A percentile compares a stretch with the other conserved stretches of the same genome.
Evolutionary conservation across 2,888 invertebrate species (phyloP).

Genomic region (Nudaria mundana): DNA sequence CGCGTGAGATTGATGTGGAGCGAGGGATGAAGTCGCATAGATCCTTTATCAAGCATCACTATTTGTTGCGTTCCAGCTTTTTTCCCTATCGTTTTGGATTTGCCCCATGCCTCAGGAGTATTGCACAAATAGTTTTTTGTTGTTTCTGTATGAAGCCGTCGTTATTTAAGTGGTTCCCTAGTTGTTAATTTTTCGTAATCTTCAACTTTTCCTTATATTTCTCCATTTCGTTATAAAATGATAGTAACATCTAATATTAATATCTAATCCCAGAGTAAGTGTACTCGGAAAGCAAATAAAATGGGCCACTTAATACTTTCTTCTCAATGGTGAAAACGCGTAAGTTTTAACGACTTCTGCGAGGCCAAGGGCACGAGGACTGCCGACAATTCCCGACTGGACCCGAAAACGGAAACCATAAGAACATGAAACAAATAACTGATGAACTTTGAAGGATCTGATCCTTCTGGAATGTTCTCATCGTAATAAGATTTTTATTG

Average conservation of each 20-base stretch:
- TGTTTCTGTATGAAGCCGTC: too few species aligned
- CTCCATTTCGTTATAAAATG: too few species aligned
- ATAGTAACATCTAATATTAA: too few species aligned
- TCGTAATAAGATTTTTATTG: conserved; percentile 31
- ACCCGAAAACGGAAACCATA: conserved; percentile 17
- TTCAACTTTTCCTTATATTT: too few species aligned
- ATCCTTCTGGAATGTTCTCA: conserved; percentile 17
- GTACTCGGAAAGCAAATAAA: too few species aligned
- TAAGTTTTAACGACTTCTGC: conserved; percentile 27
- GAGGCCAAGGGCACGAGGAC: conserved; percentile 21
- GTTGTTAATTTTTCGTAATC: too few species aligned
- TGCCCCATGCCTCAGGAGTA: background rate
- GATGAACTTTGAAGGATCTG: conserved; percentile 21
- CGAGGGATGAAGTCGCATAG: conserved; percentile 12
- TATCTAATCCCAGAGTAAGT: too few species aligned
- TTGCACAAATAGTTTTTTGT: too few species aligned
- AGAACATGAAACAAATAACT: conserved; percentile 16
- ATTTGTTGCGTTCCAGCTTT: background rate
- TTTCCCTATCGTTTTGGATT: background rate
- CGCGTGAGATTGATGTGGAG: conserved; percentile 24
- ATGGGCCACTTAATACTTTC: too few species aligned
- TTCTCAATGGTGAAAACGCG: conserved; percentile 21
- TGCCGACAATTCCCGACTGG: conserved; percentile 3
- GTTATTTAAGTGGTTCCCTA: too few species aligned
- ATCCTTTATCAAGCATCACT: background rate